A percentile compares a stretch with the other conserved stretches of the same genome.
phyloP scores from a whole-genome alignment of 92 coral and sea anemone genomes.

The Actinernus sp. region DNA sequence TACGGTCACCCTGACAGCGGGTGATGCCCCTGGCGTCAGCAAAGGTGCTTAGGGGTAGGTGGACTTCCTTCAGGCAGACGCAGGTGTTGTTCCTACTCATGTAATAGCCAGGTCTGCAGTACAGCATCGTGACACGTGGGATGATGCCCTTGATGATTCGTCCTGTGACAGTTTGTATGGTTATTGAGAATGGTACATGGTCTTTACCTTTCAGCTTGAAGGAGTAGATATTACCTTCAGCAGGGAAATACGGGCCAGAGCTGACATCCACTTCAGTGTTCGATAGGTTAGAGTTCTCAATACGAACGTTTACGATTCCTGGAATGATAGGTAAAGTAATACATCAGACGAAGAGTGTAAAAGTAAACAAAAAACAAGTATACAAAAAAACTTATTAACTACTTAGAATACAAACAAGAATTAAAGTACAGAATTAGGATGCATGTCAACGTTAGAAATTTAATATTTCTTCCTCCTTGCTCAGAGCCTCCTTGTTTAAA shows the following conservation, averaged over 20 bases:
- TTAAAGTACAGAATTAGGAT: too few species aligned
- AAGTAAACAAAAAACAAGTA: not conserved
- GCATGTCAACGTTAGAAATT: too few species aligned
- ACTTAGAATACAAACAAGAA: too few species aligned
- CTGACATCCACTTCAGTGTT: slow-evolving; percentile 51
- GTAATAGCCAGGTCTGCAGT: slow-evolving; percentile 66
- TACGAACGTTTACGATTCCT: slow-evolving; percentile 41
- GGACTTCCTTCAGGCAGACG: slow-evolving; percentile 53
- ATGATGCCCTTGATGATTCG: slow-evolving; percentile 41
- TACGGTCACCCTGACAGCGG: slow-evolving; percentile 64
- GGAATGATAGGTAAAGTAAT: too few species aligned
- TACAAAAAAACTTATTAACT: not conserved
- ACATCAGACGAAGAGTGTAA: too few species aligned
- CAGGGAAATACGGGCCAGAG: slow-evolving; percentile 61
- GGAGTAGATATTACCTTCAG: slow-evolving; percentile 40
- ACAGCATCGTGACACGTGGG: slow-evolving; percentile 28
- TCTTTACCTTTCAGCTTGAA: slow-evolving; percentile 39
- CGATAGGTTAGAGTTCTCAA: slow-evolving; percentile 23
- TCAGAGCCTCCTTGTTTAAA: too few species aligned
- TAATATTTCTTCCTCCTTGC: too few species aligned
- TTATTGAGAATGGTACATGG: slow-evolving; percentile 31
- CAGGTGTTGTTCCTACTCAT: slow-evolving; percentile 33
- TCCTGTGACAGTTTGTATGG: slow-evolving; percentile 66
- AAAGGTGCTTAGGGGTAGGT: slow-evolving; percentile 2
- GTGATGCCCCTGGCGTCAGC: slow-evolving; percentile 39